Evolutionary conservation across 2,888 invertebrate genomes (phyloP).

Genomic region (Scaptomyza parva): DNA sequence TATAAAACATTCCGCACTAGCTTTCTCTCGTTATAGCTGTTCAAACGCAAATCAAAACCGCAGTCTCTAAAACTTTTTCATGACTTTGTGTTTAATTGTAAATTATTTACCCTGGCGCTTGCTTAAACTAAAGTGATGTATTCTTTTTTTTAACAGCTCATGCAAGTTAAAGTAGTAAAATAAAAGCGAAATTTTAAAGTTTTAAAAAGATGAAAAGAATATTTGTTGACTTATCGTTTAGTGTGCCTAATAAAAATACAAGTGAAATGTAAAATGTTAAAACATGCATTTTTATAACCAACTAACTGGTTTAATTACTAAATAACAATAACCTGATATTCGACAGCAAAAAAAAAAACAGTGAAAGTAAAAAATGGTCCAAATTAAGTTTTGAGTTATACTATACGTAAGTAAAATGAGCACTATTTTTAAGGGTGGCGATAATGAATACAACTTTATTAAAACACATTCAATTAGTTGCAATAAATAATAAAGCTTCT

Average conservation of each 20-base stretch:
- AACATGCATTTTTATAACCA: not conserved
- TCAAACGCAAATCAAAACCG: slow-evolving; percentile 75
- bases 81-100: slow-evolving; percentile 77
- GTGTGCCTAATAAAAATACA: not conserved
- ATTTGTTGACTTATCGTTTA: not conserved
- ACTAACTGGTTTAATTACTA: not conserved
- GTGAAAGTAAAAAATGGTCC: slow-evolving; percentile 1
- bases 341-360: not conserved
- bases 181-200: not conserved
- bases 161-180: not conserved
- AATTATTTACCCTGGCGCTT: slow-evolving; percentile 6
- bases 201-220: not conserved
- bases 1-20: slow-evolving; percentile 59
- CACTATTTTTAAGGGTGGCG: not conserved
- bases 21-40: slow-evolving; percentile 47
- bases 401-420: slow-evolving; percentile 7
- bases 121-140: slow-evolving; percentile 13
- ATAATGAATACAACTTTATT: not conserved
- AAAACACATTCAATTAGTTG: not conserved
- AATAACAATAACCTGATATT: not conserved
- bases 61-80: slow-evolving; percentile 82
- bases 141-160: slow-evolving; percentile 14
- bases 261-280: not conserved
- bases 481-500: too few species aligned
- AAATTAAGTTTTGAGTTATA: not conserved